Evolutionary conservation across 2,797 vertebrate genomes (phyloP).

Genomic region (Galago senegalensis): DNA sequence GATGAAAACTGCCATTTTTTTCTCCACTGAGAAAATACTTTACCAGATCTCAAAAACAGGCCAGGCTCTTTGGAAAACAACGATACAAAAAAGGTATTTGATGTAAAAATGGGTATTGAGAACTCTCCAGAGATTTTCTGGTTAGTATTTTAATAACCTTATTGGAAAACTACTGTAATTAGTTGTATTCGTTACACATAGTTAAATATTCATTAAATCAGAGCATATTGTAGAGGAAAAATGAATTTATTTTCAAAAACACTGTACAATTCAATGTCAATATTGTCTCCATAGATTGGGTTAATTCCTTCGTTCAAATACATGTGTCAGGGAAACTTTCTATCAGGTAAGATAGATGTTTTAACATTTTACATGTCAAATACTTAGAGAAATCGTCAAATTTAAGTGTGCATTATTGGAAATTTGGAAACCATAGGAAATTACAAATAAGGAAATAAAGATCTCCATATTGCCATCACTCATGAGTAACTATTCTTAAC

Average conservation of each 20-base stretch:
- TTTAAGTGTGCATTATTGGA: background rate
- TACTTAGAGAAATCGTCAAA: constrained; percentile 18
- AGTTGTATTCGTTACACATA: constrained; percentile 56
- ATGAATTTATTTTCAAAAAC: constrained; percentile 57
- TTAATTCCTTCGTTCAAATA: constrained; percentile 50
- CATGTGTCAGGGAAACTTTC: background rate
- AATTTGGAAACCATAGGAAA: constrained; percentile 11
- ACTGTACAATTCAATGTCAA: constrained; percentile 44
- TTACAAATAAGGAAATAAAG: constrained; percentile 46
- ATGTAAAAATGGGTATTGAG: constrained; percentile 66
- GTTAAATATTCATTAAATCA: constrained; percentile 78
- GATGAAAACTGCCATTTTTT: constrained; percentile 79
- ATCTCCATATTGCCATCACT: background rate
- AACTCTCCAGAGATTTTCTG: constrained; percentile 28
- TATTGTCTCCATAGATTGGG: background rate
- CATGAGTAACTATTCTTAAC: background rate
- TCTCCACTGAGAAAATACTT: constrained; percentile 78
- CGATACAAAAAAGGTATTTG: constrained; percentile 65
- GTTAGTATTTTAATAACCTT: constrained; percentile 74
- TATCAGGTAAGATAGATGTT: background rate
- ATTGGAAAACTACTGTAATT: constrained; percentile 70
- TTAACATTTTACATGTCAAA: background rate
- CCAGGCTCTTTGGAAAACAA: constrained; percentile 71
- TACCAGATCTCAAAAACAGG: constrained; percentile 71
- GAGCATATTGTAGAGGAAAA: constrained; percentile 42